Evolutionary conservation across 2,888 invertebrate species (phyloP), one percentile per base, ranked within the genome.

Genomic region (Cantharis flavilabris): DNA sequence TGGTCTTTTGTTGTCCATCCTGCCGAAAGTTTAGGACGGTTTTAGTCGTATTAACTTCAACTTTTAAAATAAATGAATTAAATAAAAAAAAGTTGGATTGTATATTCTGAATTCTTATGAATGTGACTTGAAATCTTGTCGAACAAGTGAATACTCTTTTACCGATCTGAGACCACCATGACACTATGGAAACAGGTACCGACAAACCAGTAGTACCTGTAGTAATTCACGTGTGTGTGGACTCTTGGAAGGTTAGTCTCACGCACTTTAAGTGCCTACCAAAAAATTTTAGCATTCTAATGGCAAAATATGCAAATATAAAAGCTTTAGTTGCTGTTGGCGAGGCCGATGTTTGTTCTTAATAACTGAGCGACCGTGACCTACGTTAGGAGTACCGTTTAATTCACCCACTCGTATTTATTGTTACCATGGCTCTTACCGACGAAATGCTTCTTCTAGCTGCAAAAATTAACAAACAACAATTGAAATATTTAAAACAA

Each of bases 281-380:
- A 49, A 49, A n/a, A 49, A 49, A 7, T 49, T 11, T 49, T 49
- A 49, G 49, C 49, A 49, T 49, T 49, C 49, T 49, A 49, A 49
- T 49, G 49, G 49, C 49, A 49, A 49, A 49, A 49, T 49, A 49
- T 49, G 49, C n/a, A 49, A 49, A 49, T 49, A 7, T 49, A 49
- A 49, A 49, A 49, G 49, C 49, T 49, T 49, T 9, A 49, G 49
- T 67, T 67, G 70, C 62, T 74, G 64, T 70, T 74, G 75, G 69
- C 71, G 75, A 77, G 77, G 72, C 75, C 77, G 77, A 77, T 20
- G 77, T 62, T 77, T 77, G 77, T 71, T 77, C 77, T 77, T 77
- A 75, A 77, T 77, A 75, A 75, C 71, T 71, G 30, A 74, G 62
- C 49, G 72, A 67, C 71, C 77, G 63, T 77, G 75, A 74, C 70